These are phyloP conservation scores for Thaumatotibia leucotreta DNA, from an alignment of 1,140 invertebrate genomes.

Conservation along the genomic window DNA sequence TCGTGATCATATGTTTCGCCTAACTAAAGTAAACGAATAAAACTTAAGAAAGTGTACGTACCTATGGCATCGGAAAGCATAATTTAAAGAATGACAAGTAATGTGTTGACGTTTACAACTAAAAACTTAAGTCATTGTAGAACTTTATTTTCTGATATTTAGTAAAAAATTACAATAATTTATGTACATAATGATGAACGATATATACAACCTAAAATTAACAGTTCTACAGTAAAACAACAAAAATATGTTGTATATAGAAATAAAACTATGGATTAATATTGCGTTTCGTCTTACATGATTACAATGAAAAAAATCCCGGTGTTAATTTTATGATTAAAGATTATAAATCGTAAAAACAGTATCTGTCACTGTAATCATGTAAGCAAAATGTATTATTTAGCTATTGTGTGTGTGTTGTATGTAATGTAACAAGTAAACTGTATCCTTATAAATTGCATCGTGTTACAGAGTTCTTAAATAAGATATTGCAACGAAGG, in stretches of 20 bases:
- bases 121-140: conserved; percentile 31
- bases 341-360: too few species aligned
- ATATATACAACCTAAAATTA: conserved; percentile 51
- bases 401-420: conserved; percentile 1
- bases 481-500: conserved; percentile 1
- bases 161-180: conserved; percentile 72
- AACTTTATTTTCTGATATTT: conserved; percentile 70
- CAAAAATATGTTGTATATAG: conserved; percentile 17
- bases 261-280: conserved; percentile 9
- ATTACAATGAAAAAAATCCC: too few species aligned
- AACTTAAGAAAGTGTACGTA: not conserved
- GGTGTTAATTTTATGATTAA: too few species aligned
- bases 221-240: conserved; percentile 39
- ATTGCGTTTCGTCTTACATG: not conserved
- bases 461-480: not conserved
- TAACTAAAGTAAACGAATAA: not conserved
- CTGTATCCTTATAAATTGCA: not conserved
- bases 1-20: not conserved
- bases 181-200: conserved; percentile 59
- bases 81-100: conserved; percentile 37
- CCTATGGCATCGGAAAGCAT: conserved; percentile 1
- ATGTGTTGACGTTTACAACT: not conserved
- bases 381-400: not conserved
- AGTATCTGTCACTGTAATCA: not conserved
- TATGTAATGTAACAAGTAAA: not conserved